phyloP scores from a whole-genome alignment of 2,888 invertebrate species.

The Halocaridina rubra region DNA sequence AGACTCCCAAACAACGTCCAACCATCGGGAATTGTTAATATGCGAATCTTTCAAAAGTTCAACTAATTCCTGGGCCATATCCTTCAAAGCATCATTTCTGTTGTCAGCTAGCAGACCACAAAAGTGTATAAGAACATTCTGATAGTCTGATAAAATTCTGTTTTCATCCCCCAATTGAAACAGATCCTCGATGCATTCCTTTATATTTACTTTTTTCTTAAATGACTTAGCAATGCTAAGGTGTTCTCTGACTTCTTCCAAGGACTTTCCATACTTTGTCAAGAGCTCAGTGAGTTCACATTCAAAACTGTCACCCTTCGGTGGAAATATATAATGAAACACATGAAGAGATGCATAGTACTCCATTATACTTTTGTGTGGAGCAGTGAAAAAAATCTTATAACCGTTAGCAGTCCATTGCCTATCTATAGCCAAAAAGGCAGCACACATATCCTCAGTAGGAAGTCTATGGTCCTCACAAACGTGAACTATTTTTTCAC shows the following conservation, averaged over 20 bases:
- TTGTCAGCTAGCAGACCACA: constrained; percentile 11
- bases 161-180: not conserved
- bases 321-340: not conserved
- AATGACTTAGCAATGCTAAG: not conserved
- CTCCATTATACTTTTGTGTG: constrained; percentile 38
- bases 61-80: constrained; percentile 3
- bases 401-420: constrained; percentile 20
- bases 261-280: not conserved
- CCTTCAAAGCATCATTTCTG: not conserved
- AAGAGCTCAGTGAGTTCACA: not conserved
- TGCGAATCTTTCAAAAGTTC: not conserved
- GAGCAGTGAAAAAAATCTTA: not conserved
- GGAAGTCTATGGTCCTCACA: not conserved
- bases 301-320: not conserved
- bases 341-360: constrained; percentile 17
- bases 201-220: not conserved
- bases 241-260: not conserved
- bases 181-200: not conserved
- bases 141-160: not conserved
- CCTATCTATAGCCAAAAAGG: constrained; percentile 16
- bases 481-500: not conserved
- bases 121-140: constrained; percentile 22
- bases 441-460: constrained; percentile 2
- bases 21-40: not conserved
- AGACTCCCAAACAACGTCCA: constrained; percentile 14